A percentile compares a stretch with the other conserved stretches of the same genome.
Evolutionary conservation across 1,140 invertebrate species (phyloP).

Genomic region (Galleria mellonella): DNA sequence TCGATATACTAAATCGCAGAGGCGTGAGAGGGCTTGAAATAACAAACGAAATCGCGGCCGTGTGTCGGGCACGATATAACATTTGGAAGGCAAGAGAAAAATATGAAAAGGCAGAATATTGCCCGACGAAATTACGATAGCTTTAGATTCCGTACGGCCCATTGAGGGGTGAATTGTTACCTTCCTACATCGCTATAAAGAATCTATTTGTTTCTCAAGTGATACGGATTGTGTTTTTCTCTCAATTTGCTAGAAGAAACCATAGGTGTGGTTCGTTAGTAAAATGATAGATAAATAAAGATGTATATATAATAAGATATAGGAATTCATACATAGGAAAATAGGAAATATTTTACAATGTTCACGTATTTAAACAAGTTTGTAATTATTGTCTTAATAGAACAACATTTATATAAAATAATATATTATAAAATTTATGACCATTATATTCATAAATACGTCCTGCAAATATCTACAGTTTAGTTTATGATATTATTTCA

Average conservation of each 20-base stretch:
- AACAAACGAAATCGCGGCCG: constrained; percentile 60
- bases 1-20: constrained; percentile 49
- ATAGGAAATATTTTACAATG: no score
- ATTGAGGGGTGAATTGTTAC: constrained; percentile 69
- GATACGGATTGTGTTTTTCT: constrained; percentile 36
- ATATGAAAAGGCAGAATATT: constrained; percentile 70
- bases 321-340: no score
- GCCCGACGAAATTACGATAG: constrained; percentile 69
- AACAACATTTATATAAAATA: no score
- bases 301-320: no score
- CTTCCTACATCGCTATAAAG: constrained; percentile 61
- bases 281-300: no score
- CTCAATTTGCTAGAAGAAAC: constrained; percentile 9
- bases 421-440: no score
- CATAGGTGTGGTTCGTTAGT: neutral
- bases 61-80: constrained; percentile 54
- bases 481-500: no score
- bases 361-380: no score
- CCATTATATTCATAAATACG: no score
- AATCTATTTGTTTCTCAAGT: constrained; percentile 58
- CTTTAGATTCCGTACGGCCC: constrained; percentile 66
- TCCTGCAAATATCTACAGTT: no score
- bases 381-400: no score
- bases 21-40: constrained; percentile 50
- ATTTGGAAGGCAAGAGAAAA: constrained; percentile 63